A percentile compares a stretch with the other conserved stretches of the same genome.
These are phyloP conservation scores for Hestina assimilis DNA, from an alignment of 1,140 invertebrate species.

Conservation along the genomic window DNA sequence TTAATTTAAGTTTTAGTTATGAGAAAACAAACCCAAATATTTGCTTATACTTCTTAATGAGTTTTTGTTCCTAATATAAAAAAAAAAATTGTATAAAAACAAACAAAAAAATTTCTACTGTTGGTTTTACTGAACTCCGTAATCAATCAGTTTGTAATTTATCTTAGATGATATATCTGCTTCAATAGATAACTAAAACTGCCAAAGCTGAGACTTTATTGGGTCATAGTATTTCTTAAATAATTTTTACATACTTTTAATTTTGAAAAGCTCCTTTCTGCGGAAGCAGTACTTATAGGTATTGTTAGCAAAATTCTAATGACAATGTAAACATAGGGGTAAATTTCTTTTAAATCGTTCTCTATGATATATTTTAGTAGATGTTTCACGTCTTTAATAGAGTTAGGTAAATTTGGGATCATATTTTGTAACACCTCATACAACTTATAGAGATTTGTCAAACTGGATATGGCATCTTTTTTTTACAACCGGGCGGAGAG, in stretches of 20 bases:
- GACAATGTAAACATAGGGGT: conserved; percentile 37
- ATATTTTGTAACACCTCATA: conserved; percentile 10
- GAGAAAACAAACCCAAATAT: background rate
- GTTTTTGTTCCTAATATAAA: background rate
- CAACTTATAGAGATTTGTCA: too few species aligned
- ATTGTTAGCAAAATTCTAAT: conserved; percentile 35
- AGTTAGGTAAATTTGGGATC: conserved; percentile 25
- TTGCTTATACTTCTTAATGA: background rate
- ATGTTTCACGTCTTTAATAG: conserved; percentile 19
- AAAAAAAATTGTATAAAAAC: background rate
- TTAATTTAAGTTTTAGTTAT: background rate
- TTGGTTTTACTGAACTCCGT: background rate
- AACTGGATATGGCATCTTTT: too few species aligned
- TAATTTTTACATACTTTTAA: conserved; percentile 51
- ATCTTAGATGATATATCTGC: conserved; percentile 21
- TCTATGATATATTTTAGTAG: conserved; percentile 21
- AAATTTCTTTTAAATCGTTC: conserved; percentile 34
- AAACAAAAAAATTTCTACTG: background rate
- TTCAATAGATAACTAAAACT: conserved; percentile 29
- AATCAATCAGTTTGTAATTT: background rate
- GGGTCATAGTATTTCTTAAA: conserved; percentile 43
- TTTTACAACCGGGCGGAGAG: too few species aligned
- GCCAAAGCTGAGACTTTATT: conserved; percentile 36
- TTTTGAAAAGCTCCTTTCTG: conserved; percentile 33
- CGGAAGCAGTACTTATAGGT: conserved; percentile 34